Percentiles rank a stretch among this genome's conserved stretches.
Conservation (phyloP, 2,113 vertebrate genomes). For the Chionomys nivalis region DNA sequence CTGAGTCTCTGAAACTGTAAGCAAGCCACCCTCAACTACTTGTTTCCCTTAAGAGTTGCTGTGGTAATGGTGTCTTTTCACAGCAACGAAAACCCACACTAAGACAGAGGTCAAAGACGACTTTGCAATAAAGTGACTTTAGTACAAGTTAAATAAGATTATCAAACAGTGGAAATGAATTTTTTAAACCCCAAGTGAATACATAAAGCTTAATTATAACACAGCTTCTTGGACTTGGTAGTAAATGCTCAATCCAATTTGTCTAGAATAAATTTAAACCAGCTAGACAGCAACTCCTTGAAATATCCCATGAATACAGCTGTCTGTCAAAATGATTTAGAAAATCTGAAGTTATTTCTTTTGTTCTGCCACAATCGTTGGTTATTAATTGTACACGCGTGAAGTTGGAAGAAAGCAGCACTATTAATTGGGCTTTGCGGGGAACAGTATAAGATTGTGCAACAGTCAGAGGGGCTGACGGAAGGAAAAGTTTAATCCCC, state of each 20-base stretch:
- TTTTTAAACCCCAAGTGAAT: background rate
- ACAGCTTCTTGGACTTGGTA: background rate
- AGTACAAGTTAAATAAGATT: background rate
- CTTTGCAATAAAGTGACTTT: background rate
- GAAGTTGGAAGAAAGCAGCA: constrained; percentile 53
- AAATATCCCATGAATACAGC: background rate
- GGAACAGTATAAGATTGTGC: constrained; percentile 50
- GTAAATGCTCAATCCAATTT: constrained; percentile 28
- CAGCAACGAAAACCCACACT: background rate
- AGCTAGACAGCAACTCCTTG: background rate
- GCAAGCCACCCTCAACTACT: background rate
- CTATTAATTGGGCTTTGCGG: constrained; percentile 60
- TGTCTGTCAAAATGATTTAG: constrained; percentile 37
- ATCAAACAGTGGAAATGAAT: constrained; percentile 7
- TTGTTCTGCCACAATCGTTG: constrained; percentile 22
- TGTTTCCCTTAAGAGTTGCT: background rate
- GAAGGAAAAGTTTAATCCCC: constrained; percentile 71
- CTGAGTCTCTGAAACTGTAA: background rate
- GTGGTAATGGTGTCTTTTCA: background rate
- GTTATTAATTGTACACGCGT: constrained; percentile 58
- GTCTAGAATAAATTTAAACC: background rate
- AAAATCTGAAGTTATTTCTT: constrained; percentile 31
- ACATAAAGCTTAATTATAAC: constrained; percentile 18
- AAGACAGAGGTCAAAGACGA: background rate
- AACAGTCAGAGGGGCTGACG: constrained; percentile 74